phyloP scores from a whole-genome alignment of 2,113 vertebrate genomes.

The Hyaena hyaena region DNA sequence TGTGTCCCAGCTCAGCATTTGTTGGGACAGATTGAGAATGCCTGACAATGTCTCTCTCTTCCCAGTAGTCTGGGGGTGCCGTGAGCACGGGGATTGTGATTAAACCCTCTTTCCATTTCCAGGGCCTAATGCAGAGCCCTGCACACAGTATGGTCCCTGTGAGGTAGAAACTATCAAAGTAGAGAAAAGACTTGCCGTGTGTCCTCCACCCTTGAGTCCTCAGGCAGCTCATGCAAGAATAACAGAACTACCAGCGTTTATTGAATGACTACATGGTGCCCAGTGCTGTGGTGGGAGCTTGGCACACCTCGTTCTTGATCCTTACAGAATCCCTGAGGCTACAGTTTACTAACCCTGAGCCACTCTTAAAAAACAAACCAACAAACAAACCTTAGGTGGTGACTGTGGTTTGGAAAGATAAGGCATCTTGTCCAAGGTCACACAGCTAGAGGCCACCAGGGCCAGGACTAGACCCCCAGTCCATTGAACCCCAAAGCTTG shows the following conservation, averaged over 20 bases:
- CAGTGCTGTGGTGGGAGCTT: background rate
- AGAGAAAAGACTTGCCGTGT: background rate
- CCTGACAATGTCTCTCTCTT: background rate
- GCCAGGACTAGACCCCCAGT: constrained; percentile 43
- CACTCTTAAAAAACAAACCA: too few relatives aligned
- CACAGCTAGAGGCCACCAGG: accelerated
- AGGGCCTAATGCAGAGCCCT: background rate
- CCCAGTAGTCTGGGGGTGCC: background rate
- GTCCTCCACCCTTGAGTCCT: background rate
- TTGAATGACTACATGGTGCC: background rate
- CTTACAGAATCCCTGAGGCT: background rate
- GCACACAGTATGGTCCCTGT: background rate
- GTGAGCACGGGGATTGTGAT: background rate
- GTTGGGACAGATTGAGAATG: background rate
- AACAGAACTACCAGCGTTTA: background rate
- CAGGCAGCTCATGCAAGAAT: background rate
- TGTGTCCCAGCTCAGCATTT: background rate
- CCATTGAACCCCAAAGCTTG: background rate
- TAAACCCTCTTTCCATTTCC: background rate
- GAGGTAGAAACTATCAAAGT: background rate
- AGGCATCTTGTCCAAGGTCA: constrained; percentile 3
- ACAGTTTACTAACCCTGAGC: background rate
- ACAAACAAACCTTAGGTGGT: background rate
- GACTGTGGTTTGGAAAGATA: background rate
- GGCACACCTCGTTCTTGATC: background rate